phyloP scores from a whole-genome alignment of 1,140 invertebrate genomes.

The Harlomillsia oculata region DNA sequence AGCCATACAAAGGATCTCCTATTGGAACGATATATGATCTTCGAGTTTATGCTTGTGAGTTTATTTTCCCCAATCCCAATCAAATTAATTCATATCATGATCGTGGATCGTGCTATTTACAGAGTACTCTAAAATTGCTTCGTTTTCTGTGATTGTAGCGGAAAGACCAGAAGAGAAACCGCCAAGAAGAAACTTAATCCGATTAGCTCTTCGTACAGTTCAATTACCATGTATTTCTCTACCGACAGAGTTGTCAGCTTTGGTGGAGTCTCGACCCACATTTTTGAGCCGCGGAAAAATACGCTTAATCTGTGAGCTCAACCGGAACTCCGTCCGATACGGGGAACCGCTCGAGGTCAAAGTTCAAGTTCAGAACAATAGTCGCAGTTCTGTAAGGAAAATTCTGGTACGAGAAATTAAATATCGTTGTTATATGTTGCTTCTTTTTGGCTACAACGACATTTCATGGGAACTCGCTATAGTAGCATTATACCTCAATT shows the following conservation, averaged over 20 bases:
- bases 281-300: conserved; percentile 54
- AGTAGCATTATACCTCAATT: not conserved
- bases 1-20: conserved; percentile 78
- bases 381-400: conserved; percentile 85
- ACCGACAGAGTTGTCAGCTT: conserved; percentile 10
- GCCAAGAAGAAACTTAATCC: conserved; percentile 60
- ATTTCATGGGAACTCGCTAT: not conserved
- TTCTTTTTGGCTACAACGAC: not conserved
- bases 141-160: conserved; percentile 44
- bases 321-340: conserved; percentile 67
- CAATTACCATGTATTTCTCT: conserved; percentile 10
- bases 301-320: conserved; percentile 77
- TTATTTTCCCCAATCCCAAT: not conserved
- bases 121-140: not conserved
- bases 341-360: conserved; percentile 54
- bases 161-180: conserved; percentile 65
- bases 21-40: conserved; percentile 81
- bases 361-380: conserved; percentile 83
- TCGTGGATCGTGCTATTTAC: not conserved
- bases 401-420: conserved; percentile 59
- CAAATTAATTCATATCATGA: not conserved
- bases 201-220: conserved; percentile 70
- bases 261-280: conserved; percentile 34
- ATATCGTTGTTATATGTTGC: not conserved
- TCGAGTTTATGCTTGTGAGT: conserved; percentile 62